Evolutionary conservation across 2,113 vertebrate species (phyloP).

Genomic region (Neogale vison): DNA sequence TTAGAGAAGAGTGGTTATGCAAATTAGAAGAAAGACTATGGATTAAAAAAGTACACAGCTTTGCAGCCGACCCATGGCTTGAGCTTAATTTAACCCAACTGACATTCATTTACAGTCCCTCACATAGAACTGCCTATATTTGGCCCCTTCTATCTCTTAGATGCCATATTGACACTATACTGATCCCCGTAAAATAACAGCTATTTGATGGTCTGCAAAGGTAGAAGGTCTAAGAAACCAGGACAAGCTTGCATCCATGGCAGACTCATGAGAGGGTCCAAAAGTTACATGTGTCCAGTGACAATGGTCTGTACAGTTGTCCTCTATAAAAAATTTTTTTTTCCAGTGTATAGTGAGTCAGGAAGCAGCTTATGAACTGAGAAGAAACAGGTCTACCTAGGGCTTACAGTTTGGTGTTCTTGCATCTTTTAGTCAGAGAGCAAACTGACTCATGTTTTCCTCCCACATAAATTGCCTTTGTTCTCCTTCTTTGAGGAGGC

Average conservation of each 20-base stretch:
- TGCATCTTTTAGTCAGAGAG: constrained; percentile 76
- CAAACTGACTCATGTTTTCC: constrained; percentile 79
- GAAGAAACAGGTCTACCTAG: constrained; percentile 74
- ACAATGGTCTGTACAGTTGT: background rate
- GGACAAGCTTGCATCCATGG: background rate
- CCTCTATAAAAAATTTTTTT: background rate
- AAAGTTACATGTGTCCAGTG: background rate
- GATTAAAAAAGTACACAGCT: background rate
- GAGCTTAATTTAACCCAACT: background rate
- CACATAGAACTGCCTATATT: background rate
- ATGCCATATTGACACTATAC: background rate
- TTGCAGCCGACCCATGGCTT: background rate
- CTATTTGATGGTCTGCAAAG: background rate
- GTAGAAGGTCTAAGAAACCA: background rate
- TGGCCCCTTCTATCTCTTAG: background rate
- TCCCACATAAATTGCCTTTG: constrained; percentile 79
- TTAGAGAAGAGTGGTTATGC: background rate
- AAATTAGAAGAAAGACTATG: constrained; percentile 10
- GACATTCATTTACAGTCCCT: background rate
- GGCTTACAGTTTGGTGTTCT: constrained; percentile 66
- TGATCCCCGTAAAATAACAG: background rate
- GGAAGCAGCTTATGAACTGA: constrained; percentile 52
- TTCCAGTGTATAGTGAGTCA: constrained; percentile 62
- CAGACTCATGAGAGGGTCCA: background rate
- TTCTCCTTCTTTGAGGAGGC: constrained; percentile 74